These are phyloP conservation scores for Diachasmimorpha longicaudata DNA, from an alignment of 1,140 invertebrate species.

Conservation along the genomic window DNA sequence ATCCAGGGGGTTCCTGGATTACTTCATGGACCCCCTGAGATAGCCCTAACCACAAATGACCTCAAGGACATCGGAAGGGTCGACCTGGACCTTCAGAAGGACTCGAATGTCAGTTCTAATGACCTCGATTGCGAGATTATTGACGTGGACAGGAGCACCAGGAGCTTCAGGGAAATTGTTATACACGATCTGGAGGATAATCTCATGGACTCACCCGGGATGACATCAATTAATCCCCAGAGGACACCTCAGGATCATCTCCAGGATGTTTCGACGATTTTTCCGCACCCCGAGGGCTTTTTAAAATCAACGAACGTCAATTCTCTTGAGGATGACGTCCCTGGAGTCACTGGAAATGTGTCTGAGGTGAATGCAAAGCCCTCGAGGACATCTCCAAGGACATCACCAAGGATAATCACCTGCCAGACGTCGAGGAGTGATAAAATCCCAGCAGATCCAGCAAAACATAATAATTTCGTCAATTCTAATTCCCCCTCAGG, in stretches of 20 bases:
- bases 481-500: too few species aligned
- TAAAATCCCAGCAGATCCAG: too few species aligned
- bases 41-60: slow-evolving; percentile 44
- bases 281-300: not conserved
- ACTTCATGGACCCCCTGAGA: slow-evolving; percentile 44
- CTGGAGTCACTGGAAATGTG: too few species aligned
- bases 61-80: slow-evolving; percentile 50
- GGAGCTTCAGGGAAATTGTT: not conserved
- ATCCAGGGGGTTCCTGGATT: slow-evolving; percentile 36
- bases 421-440: too few species aligned
- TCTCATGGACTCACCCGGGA: not conserved
- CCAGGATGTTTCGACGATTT: not conserved
- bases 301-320: too few species aligned
- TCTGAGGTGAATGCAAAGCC: too few species aligned
- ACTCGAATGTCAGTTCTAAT: slow-evolving; percentile 13
- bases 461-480: too few species aligned
- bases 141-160: slow-evolving; percentile 11
- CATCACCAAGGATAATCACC: too few species aligned
- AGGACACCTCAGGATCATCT: not conserved
- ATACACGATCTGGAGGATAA: not conserved
- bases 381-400: too few species aligned
- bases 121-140: slow-evolving; percentile 9
- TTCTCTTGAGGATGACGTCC: too few species aligned
- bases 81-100: slow-evolving; percentile 37
- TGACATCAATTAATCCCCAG: not conserved